Conservation (phyloP, 2,113 vertebrate genomes). For the Ophiodon elongatus region DNA sequence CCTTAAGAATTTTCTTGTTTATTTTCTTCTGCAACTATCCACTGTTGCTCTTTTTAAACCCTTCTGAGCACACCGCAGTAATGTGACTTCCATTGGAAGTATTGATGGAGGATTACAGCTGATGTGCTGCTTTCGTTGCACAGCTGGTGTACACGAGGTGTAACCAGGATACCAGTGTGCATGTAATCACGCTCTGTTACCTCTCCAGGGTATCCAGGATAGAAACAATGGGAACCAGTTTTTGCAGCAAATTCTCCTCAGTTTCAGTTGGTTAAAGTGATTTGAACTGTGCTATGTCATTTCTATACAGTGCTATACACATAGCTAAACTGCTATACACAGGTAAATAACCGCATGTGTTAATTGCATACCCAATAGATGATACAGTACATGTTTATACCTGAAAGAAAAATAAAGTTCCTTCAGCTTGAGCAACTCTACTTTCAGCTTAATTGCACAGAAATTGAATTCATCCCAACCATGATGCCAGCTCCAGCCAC, state of each 20-base stretch:
- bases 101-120: background rate
- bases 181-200: background rate
- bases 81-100: background rate
- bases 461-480: slow-evolving; percentile 43
- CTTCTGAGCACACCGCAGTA: background rate
- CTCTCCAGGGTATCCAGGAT: background rate
- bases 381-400: slow-evolving; percentile 1
- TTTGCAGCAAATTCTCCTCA: background rate
- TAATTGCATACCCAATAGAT: background rate
- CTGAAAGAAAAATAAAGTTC: slow-evolving; percentile 4
- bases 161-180: background rate
- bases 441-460: slow-evolving; percentile 33
- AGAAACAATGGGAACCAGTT: background rate
- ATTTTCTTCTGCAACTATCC: background rate
- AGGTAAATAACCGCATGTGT: background rate
- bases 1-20: no score
- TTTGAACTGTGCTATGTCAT: background rate
- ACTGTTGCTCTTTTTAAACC: background rate
- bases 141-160: background rate
- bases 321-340: background rate
- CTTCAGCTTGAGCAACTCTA: slow-evolving; percentile 23
- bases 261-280: background rate
- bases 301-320: background rate
- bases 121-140: background rate
- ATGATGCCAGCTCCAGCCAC: slow-evolving; percentile 37